Evolutionary conservation across 2,888 invertebrate genomes (phyloP), one percentile per base, ranked within the genome.

Genomic region (Crepidodera aurea): DNA sequence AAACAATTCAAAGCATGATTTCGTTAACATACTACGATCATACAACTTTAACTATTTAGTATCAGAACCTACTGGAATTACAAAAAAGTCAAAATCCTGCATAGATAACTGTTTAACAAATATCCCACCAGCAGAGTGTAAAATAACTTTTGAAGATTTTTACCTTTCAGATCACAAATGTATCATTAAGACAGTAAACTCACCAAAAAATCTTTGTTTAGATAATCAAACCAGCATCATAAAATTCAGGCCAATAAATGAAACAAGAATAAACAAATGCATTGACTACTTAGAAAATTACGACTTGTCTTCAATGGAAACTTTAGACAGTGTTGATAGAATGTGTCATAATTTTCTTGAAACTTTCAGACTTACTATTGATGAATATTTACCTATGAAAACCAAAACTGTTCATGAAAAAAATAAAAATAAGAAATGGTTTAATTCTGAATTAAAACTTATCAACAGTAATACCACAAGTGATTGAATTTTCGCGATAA

Each of bases 361-460:
- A 32, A 10, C 32, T 6, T 32, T 32, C 32, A 2, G 10, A 32
- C 32, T 6, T 10, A 8, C 32, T 8, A 10, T 32, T 10, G 32
- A 32, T 32, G 32, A 32, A 32, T 32, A 32, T n/a, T 32, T 32
- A 32, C 32, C 32, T 7, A 7, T 32, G 10, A n/a, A 32, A 32
- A 32, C 32, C 8, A 32, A 32, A 32, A 32, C 1, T 8, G 10
- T 10, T 32, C 32, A 32, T 32, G 10, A 6, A 32, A 7, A 8
- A 32, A 32, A 32, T 32, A 32, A 32, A 32, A 4, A 32, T 32
- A 42, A 16, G 50, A 40, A 50, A 27, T 51, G 7, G 16, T 60
- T 32, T 46, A 40, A 44, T 10, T 18, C 13, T 19, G 16, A 19
- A 25, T 32, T 32, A 48, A 37, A 40, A 55, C 27, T 19, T 13